Evolutionary conservation across 1,140 invertebrate genomes (phyloP).

Genomic region (Dinothrombium tinctorium): DNA sequence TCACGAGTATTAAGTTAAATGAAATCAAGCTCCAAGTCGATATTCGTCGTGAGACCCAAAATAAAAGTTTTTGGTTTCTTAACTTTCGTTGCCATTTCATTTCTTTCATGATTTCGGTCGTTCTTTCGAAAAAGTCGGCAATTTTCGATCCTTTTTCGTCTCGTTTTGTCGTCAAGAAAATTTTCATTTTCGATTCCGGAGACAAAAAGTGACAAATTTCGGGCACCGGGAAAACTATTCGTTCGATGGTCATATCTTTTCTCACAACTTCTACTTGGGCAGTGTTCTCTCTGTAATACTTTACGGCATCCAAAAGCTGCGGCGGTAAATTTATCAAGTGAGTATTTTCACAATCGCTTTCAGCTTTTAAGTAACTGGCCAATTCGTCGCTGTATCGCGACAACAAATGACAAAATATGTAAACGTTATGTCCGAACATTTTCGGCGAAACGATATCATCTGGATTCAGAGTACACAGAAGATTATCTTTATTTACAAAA

Average conservation of each 20-base stretch:
- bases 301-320: conserved; percentile 66
- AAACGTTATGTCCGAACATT: conserved; percentile 98
- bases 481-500: too few relatives aligned
- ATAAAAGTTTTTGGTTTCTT: conserved; percentile 72
- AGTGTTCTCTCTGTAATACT: conserved; percentile 85
- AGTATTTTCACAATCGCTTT: conserved; percentile 12
- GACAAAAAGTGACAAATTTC: conserved; percentile 96
- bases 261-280: conserved; percentile 98
- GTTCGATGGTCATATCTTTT: conserved; percentile 79
- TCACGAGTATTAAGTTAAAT: conserved; percentile 86
- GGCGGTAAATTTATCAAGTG: too few relatives aligned
- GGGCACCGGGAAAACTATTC: conserved; percentile 97
- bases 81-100: conserved; percentile 99
- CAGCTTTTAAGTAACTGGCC: conserved; percentile 47
- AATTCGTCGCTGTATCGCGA: conserved; percentile 88
- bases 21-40: conserved; percentile 85
- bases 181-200: conserved; percentile 70
- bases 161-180: conserved; percentile 71
- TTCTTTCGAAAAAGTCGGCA: conserved; percentile 84
- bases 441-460: too few relatives aligned
- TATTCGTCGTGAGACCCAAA: conserved; percentile 89
- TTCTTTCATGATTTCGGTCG: conserved; percentile 86
- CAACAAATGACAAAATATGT: conserved; percentile 92
- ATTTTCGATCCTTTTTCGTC: conserved; percentile 99
- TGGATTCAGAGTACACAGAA: too few relatives aligned